Conservation (phyloP, 1,140 invertebrate species). For the Rhagoletis zephyria region DNA sequence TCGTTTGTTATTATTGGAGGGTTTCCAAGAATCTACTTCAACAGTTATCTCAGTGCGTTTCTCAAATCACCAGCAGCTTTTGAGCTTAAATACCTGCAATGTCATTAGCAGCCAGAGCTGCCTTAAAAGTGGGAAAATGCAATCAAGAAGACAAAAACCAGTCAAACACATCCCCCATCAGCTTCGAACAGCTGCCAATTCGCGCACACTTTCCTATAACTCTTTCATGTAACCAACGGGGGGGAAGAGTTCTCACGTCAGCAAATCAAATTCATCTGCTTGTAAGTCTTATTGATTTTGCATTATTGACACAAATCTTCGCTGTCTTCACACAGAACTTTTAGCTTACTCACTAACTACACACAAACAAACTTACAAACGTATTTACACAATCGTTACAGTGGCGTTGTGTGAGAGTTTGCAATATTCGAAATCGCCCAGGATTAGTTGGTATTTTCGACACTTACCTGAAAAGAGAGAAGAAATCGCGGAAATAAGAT, state of each 20-base stretch:
- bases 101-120: neutral
- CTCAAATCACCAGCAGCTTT: neutral
- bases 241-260: neutral
- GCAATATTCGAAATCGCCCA: neutral
- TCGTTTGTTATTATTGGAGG: neutral
- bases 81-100: neutral
- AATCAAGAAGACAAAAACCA: neutral
- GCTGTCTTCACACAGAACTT: neutral
- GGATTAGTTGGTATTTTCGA: conserved; percentile 9
- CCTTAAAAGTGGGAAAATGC: neutral
- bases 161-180: neutral
- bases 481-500: neutral
- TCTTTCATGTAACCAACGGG: neutral
- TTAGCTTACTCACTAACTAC: conserved; percentile 6
- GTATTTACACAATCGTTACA: neutral
- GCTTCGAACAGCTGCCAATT: conserved; percentile 54
- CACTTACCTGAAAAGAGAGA: conserved; percentile 35
- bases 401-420: neutral
- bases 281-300: conserved; percentile 46
- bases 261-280: neutral
- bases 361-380: neutral
- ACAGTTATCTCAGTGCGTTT: neutral
- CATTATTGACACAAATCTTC: conserved; percentile 48
- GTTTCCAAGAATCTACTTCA: neutral
- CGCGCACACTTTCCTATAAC: conserved; percentile 58